These are phyloP conservation scores for Irena cyanogastra DNA, from an alignment of 2,113 vertebrate species.

Conservation along the genomic window DNA sequence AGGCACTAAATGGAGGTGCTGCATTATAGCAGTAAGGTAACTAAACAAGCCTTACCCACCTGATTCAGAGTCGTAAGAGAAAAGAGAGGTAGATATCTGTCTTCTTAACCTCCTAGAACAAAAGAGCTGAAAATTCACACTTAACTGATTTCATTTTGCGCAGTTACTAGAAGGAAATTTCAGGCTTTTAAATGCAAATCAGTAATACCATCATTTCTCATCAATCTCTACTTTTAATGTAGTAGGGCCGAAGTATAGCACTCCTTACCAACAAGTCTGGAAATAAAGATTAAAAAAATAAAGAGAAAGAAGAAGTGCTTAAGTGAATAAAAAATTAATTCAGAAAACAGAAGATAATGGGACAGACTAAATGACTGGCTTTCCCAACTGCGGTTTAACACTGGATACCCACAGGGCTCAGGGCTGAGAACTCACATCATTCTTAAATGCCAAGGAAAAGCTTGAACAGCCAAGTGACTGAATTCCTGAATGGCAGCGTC, in stretches of 20 bases:
- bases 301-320: not conserved
- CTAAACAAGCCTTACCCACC: not conserved
- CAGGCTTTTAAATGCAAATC: not conserved
- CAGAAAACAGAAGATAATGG: not conserved
- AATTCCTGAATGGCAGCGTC: not conserved
- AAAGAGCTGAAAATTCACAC: not conserved
- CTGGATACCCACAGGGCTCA: not conserved
- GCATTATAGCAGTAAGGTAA: not conserved
- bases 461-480: not conserved
- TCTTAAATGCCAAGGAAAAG: not conserved
- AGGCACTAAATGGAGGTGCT: not conserved
- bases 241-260: not conserved
- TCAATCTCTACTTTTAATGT: not conserved
- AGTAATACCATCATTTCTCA: not conserved
- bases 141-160: not conserved
- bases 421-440: not conserved
- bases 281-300: not conserved
- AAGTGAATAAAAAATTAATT: not conserved
- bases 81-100: not conserved
- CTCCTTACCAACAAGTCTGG: not conserved
- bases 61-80: not conserved
- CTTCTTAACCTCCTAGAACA: not conserved
- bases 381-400: accelerated
- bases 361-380: not conserved
- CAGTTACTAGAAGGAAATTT: not conserved